phyloP scores from a whole-genome alignment of 2,113 vertebrate genomes.

The Sterna hirundo region DNA sequence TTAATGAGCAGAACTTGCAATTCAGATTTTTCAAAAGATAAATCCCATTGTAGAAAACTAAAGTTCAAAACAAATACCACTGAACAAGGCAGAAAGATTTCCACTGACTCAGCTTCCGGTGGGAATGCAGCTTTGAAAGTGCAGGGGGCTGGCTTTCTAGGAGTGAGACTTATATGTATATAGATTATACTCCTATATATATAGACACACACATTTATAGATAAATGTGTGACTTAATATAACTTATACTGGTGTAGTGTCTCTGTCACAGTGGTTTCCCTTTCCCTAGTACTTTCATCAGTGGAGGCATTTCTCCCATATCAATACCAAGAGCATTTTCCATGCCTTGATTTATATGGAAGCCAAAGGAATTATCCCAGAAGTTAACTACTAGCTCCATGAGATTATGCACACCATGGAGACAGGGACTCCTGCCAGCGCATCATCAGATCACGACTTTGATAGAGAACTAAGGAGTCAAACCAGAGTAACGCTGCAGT shows the following conservation, averaged over 20 bases:
- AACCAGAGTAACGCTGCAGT: neutral
- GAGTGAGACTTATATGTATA: neutral
- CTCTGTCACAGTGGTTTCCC: neutral
- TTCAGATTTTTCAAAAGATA: neutral
- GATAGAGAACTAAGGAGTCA: neutral
- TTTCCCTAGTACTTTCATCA: neutral
- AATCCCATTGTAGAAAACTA: neutral
- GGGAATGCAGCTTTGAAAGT: neutral
- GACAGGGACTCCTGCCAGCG: neutral
- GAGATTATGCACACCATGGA: neutral
- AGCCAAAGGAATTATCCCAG: neutral
- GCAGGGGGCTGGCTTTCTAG: neutral
- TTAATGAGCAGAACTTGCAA: neutral
- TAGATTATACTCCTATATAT: no score
- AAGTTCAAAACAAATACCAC: neutral
- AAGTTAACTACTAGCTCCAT: neutral
- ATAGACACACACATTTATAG: no score
- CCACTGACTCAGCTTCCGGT: neutral
- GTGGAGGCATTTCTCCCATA: neutral
- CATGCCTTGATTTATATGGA: neutral
- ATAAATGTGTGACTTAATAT: no score
- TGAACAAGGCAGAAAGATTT: neutral
- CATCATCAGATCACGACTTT: no score
- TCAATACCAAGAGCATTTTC: neutral
- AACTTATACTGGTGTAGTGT: no score